phyloP scores from a whole-genome alignment of 2,797 vertebrate genomes.

The Pampus argenteus region DNA sequence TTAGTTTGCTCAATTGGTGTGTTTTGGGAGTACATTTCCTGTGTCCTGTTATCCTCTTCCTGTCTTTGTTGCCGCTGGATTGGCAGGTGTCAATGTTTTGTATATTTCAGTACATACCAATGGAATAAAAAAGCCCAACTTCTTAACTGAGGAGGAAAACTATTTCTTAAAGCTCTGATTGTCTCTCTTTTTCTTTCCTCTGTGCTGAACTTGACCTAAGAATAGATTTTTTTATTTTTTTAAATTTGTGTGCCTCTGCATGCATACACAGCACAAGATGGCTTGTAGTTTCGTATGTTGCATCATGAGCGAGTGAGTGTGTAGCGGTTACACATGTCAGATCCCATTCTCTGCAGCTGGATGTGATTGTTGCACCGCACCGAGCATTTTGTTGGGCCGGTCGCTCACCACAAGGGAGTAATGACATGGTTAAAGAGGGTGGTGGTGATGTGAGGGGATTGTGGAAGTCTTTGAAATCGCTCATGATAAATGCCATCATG shows the following conservation, averaged over 20 bases:
- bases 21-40: slow-evolving; percentile 74
- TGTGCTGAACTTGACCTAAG: neutral
- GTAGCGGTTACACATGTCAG: slow-evolving; percentile 67
- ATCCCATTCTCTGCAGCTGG: slow-evolving; percentile 78
- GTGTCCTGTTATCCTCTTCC: slow-evolving; percentile 71
- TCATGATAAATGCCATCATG: slow-evolving; percentile 59
- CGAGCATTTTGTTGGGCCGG: slow-evolving; percentile 56
- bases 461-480: slow-evolving; percentile 72
- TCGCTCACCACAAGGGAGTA: slow-evolving; percentile 70
- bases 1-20: slow-evolving; percentile 60
- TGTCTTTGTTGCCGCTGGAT: slow-evolving; percentile 88
- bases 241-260: neutral
- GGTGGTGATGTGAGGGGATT: slow-evolving; percentile 55
- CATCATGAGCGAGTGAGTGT: slow-evolving; percentile 39
- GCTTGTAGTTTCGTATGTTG: slow-evolving; percentile 25
- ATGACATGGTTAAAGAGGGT: slow-evolving; percentile 75
- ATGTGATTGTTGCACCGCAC: slow-evolving; percentile 80
- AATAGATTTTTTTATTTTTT: neutral
- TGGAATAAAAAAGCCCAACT: slow-evolving; percentile 80
- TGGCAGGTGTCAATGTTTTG: slow-evolving; percentile 90
- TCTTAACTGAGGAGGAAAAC: slow-evolving; percentile 45
- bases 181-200: neutral
- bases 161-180: slow-evolving; percentile 1
- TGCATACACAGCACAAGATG: neutral
- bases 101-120: slow-evolving; percentile 87